Percentiles rank a stretch among this genome's conserved stretches.
phyloP scores from a whole-genome alignment of 2,888 invertebrate species.

The Sycophila texana region DNA sequence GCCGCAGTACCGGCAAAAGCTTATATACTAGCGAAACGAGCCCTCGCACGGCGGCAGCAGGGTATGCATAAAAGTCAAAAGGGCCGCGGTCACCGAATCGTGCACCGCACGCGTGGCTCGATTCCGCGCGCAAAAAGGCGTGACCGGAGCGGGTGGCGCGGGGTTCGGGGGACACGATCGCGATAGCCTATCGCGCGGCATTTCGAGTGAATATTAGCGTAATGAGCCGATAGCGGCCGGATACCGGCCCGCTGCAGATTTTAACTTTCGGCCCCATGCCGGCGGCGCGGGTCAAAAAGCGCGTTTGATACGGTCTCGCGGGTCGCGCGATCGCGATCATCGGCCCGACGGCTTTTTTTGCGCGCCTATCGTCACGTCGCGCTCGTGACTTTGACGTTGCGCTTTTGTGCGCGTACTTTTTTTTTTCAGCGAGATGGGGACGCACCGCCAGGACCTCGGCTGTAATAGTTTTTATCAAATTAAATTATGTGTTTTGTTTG shows the following conservation, averaged over 20 bases:
- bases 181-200: slow-evolving; percentile 68
- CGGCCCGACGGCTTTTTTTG: neutral
- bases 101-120: neutral
- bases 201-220: slow-evolving; percentile 75
- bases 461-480: slow-evolving; percentile 3
- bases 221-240: slow-evolving; percentile 72
- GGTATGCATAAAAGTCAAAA: too few relatives aligned
- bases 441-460: neutral
- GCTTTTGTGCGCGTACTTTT: slow-evolving; percentile 32
- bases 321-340: slow-evolving; percentile 21
- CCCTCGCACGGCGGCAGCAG: too few relatives aligned
- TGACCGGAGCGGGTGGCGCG: slow-evolving; percentile 43
- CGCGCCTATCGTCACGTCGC: slow-evolving; percentile 25
- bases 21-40: neutral
- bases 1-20: neutral
- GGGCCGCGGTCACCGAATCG: too few relatives aligned
- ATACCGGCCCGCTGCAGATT: slow-evolving; percentile 61
- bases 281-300: slow-evolving; percentile 17
- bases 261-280: slow-evolving; percentile 36
- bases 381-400: slow-evolving; percentile 42
- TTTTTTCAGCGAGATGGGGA: slow-evolving; percentile 12
- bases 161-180: slow-evolving; percentile 72
- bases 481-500: neutral
- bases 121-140: neutral
- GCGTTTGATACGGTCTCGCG: neutral